These are phyloP conservation scores for Calyptommatus sinebrachiatus DNA, from an alignment of 2,113 vertebrate species.

Conservation along the genomic window DNA sequence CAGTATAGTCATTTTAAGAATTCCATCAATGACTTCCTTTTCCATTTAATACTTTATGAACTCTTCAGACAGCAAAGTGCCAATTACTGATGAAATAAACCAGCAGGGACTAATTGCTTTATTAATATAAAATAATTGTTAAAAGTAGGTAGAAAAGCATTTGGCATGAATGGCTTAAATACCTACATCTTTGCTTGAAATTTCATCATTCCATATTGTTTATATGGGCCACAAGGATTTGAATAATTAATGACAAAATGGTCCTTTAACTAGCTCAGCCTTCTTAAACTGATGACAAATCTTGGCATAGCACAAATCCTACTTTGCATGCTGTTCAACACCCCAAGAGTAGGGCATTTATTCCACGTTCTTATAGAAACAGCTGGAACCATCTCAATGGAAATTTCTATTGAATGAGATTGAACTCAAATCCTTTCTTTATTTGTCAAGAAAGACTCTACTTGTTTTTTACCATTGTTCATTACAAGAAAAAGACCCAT, in stretches of 20 bases:
- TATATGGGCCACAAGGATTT: not conserved
- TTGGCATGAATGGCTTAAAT: not conserved
- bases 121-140: too few species aligned
- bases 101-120: too few species aligned
- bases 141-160: not conserved
- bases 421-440: slow-evolving; percentile 30
- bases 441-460: slow-evolving; percentile 28
- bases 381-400: slow-evolving; percentile 18
- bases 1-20: too few species aligned
- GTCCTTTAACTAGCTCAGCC: not conserved
- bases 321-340: slow-evolving; percentile 22
- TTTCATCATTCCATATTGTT: not conserved
- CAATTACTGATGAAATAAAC: too few species aligned
- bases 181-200: not conserved
- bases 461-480: slow-evolving; percentile 23
- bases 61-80: too few species aligned
- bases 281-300: not conserved
- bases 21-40: too few species aligned
- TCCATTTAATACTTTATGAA: too few species aligned
- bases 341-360: slow-evolving; percentile 18
- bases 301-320: not conserved
- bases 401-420: slow-evolving; percentile 40
- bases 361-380: slow-evolving; percentile 33
- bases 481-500: slow-evolving; percentile 25
- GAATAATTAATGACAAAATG: not conserved